Evolutionary conservation across 1,140 invertebrate genomes (phyloP).

Genomic region (Calephelis virginiensis): DNA sequence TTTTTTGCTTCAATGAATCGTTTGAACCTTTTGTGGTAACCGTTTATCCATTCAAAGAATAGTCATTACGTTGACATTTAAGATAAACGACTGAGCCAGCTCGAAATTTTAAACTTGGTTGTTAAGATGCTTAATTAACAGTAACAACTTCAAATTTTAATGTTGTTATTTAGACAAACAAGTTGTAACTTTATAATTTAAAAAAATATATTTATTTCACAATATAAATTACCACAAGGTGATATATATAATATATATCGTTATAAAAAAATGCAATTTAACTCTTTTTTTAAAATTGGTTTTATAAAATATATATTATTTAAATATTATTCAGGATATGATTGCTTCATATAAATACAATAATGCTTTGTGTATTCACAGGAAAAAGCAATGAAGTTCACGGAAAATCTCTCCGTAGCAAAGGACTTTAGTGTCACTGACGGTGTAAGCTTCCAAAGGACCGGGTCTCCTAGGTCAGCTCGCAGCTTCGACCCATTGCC

Average conservation of each 20-base stretch:
- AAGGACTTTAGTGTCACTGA: conserved; percentile 58
- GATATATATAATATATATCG: too few species aligned
- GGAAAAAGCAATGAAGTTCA: conserved; percentile 72
- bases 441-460: conserved; percentile 57
- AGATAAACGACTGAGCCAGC: neutral
- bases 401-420: conserved; percentile 61
- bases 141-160: too few species aligned
- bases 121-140: too few species aligned
- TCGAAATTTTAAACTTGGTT: neutral
- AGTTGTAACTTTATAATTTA: too few species aligned
- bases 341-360: neutral
- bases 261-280: too few species aligned
- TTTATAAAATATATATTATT: too few species aligned
- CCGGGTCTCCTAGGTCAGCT: conserved; percentile 61
- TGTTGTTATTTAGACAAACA: too few species aligned
- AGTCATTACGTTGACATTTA: neutral
- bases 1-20: conserved; percentile 9
- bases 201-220: too few species aligned
- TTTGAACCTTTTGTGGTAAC: neutral
- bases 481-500: conserved; percentile 63
- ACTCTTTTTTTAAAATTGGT: too few species aligned
- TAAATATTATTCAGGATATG: neutral
- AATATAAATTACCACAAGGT: too few species aligned
- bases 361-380: conserved; percentile 41
- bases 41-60: neutral